Evolutionary conservation across 2,797 vertebrate genomes (phyloP).

Genomic region (Acipenser oxyrinchus): DNA sequence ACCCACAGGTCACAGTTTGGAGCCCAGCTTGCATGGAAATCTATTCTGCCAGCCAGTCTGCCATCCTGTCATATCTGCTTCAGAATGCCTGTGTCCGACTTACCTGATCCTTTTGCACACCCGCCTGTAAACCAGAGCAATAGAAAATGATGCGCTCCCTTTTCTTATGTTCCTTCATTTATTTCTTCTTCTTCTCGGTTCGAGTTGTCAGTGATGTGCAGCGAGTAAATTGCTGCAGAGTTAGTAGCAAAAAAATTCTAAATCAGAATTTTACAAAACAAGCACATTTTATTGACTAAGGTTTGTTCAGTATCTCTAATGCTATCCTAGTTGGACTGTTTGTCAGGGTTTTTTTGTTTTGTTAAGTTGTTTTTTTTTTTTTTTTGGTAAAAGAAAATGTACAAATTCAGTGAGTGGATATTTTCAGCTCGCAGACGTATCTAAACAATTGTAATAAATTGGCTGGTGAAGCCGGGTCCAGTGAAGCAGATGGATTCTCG

Average conservation of each 20-base stretch:
- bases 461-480: not conserved
- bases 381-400: slow-evolving; percentile 27
- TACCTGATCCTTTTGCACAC: not conserved
- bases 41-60: not conserved
- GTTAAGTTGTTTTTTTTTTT: slow-evolving; percentile 22
- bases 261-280: slow-evolving; percentile 54
- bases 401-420: slow-evolving; percentile 28
- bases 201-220: slow-evolving; percentile 10
- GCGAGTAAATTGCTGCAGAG: slow-evolving; percentile 28
- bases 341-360: slow-evolving; percentile 43
- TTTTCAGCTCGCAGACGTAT: slow-evolving; percentile 21
- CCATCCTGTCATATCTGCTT: not conserved
- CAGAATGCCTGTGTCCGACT: slow-evolving; percentile 7
- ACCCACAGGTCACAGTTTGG: no score
- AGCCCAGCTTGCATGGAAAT: no score
- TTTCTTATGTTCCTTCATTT: slow-evolving; percentile 13
- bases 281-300: slow-evolving; percentile 60
- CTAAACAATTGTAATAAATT: not conserved
- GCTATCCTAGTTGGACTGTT: slow-evolving; percentile 55
- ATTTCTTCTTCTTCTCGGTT: slow-evolving; percentile 24
- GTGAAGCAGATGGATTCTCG: slow-evolving; percentile 1
- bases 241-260: slow-evolving; percentile 53
- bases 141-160: slow-evolving; percentile 13
- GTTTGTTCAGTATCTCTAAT: slow-evolving; percentile 49
- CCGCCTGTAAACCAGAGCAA: not conserved